Conservation (phyloP, 2,113 vertebrate species). For the Clarias magur region DNA sequence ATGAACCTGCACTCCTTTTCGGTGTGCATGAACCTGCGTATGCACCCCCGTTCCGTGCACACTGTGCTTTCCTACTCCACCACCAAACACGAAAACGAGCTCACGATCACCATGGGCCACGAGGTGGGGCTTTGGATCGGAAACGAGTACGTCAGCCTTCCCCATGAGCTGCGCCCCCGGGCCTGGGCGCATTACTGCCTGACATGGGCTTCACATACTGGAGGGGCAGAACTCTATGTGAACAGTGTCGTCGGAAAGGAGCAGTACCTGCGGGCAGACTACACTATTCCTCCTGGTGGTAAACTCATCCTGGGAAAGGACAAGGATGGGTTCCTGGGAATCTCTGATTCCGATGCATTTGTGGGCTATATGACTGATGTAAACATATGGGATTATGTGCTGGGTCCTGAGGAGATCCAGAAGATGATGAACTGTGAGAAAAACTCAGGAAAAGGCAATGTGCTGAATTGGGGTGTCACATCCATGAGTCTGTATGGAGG, state of each 20-base stretch:
- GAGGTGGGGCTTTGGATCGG: slow-evolving; percentile 76
- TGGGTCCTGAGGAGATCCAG: slow-evolving; percentile 65
- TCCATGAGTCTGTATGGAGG: slow-evolving; percentile 74
- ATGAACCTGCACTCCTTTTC: slow-evolving; percentile 77
- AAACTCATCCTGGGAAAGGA: slow-evolving; percentile 74
- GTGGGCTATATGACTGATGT: slow-evolving; percentile 73
- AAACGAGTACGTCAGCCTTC: slow-evolving; percentile 73
- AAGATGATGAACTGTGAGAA: slow-evolving; percentile 70
- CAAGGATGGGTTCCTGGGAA: slow-evolving; percentile 74
- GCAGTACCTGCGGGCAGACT: slow-evolving; percentile 64
- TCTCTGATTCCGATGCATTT: slow-evolving; percentile 71
- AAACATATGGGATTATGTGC: slow-evolving; percentile 78
- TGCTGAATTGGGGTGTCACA: slow-evolving; percentile 78
- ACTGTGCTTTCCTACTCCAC: slow-evolving; percentile 78
- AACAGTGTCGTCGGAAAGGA: slow-evolving; percentile 70
- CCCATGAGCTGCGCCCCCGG: slow-evolving; percentile 57
- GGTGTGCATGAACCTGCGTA: slow-evolving; percentile 72
- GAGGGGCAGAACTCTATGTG: slow-evolving; percentile 70
- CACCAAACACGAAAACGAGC: slow-evolving; percentile 69
- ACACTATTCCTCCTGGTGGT: slow-evolving; percentile 66
- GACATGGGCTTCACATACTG: slow-evolving; percentile 74
- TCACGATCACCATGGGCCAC: slow-evolving; percentile 67
- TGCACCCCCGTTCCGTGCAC: slow-evolving; percentile 49
- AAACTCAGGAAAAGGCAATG: slow-evolving; percentile 64
- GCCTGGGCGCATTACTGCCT: slow-evolving; percentile 79